A percentile compares a stretch with the other conserved stretches of the same genome.
Conservation (phyloP, 2,113 vertebrate species). For the Camelus bactrianus region DNA sequence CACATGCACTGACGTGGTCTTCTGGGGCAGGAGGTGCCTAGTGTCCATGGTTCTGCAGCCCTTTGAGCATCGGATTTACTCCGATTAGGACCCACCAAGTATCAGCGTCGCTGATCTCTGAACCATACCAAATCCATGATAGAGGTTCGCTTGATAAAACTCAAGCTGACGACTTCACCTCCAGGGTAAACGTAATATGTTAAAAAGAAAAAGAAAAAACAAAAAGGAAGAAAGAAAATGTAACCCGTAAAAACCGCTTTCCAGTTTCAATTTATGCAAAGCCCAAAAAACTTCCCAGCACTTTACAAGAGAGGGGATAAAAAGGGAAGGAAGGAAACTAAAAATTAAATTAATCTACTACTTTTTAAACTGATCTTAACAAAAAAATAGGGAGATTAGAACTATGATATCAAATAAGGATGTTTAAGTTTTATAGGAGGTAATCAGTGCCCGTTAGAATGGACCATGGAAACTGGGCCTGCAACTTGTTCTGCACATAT, state of each 20-base stretch:
- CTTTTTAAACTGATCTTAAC: not conserved
- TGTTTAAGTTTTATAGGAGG: not conserved
- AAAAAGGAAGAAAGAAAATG: not conserved
- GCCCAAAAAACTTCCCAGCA: not conserved
- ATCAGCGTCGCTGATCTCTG: not conserved
- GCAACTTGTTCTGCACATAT: not conserved
- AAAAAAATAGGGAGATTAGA: not conserved
- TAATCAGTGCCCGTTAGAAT: not conserved
- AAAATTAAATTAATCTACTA: constrained; percentile 8
- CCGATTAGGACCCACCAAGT: accelerated
- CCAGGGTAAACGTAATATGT: not conserved
- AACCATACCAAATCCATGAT: not conserved
- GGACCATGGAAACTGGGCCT: not conserved
- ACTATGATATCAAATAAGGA: not conserved
- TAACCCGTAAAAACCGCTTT: not conserved
- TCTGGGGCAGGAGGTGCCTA: not conserved
- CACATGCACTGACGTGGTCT: not conserved
- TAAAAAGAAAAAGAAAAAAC: not conserved
- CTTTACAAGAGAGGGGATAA: not conserved
- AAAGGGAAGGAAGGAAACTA: not conserved
- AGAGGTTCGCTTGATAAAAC: not conserved
- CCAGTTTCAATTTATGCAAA: not conserved
- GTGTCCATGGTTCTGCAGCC: accelerated
- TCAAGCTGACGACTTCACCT: not conserved
- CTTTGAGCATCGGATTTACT: not conserved